Base-by-base conservation (phyloP, 1,140 invertebrate species). In the Goniozus legneri region DNA sequence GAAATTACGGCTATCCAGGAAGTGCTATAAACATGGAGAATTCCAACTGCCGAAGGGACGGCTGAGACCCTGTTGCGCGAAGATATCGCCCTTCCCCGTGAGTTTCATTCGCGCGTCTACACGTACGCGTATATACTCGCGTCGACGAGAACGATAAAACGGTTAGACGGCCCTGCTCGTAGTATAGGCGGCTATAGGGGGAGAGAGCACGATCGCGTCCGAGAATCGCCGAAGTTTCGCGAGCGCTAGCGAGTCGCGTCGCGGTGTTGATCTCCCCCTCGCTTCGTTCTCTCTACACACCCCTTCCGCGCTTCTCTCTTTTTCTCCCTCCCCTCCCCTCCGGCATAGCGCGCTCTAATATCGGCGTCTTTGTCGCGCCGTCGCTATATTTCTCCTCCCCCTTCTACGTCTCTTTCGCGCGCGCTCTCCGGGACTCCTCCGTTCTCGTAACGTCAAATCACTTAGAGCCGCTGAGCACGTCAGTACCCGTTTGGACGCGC, bases 401-500 rank as follows among this genome's bases (percentile, higher is more conserved):
- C 22, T 44, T 37, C 34, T 53, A 41, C 8, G 42, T 44, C 14
- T 44, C 39, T 27, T 35, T 24, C 8, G 34, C 30, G 31, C 39
- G 20, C 45, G 7, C 24, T 18, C 21, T 47, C 47, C 43, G 34
- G 24, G 30, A 12, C 33, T 41, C 43, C 47, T 33, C 41, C 43
- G 48, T 51, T 50, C 46, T 49, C 67, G 67, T 67, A 69, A 69
- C 67, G 64, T 65, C 67, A 61, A 66, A 67, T 58, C 64, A 68
- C 67, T 67, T 68, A 67, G 64, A 63, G 63, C 61, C 64, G 65
- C 64, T 44, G 63, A 66, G 56, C 54, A 58, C 56, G 65, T 50
- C 62, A 67, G 66, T 67, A n/a, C n/a, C n/a, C n/a, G n/a, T n/a
- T n/a, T n/a, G n/a, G n/a, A n/a, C n/a, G n/a, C n/a, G n/a, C n/a